These are phyloP conservation scores for Boleophthalmus pectinirostris DNA, from an alignment of 2,113 vertebrate species.

Conservation along the genomic window DNA sequence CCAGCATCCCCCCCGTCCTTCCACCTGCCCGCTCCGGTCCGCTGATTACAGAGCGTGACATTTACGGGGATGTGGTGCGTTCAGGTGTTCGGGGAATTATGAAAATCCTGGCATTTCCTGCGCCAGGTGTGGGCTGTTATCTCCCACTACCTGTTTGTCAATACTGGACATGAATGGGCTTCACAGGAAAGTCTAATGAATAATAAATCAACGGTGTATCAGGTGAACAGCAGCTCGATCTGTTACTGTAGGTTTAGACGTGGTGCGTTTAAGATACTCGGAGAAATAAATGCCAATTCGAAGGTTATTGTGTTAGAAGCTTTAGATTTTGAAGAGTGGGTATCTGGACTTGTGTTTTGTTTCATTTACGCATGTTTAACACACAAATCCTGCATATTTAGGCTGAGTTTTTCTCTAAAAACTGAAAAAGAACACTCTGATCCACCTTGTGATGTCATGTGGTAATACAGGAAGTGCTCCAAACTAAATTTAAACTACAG, in stretches of 20 bases:
- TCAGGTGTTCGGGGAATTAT: slow-evolving; percentile 6
- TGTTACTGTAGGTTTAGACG: background rate
- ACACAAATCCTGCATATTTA: too few relatives aligned
- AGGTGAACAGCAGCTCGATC: background rate
- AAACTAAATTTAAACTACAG: too few relatives aligned
- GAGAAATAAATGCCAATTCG: too few relatives aligned
- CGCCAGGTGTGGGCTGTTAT: background rate
- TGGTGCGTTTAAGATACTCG: too few relatives aligned
- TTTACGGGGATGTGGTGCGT: slow-evolving; percentile 20
- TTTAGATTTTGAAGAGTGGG: too few relatives aligned
- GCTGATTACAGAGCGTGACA: slow-evolving; percentile 28
- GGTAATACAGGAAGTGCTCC: too few relatives aligned
- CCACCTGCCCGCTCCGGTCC: slow-evolving; percentile 6
- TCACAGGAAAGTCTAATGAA: background rate
- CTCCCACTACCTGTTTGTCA: slow-evolving; percentile 1
- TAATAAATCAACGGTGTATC: background rate
- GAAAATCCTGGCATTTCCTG: background rate
- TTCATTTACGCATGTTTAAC: too few relatives aligned
- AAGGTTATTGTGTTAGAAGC: too few relatives aligned
- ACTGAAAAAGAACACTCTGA: too few relatives aligned
- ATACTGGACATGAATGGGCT: background rate
- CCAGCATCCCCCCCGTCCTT: slow-evolving; percentile 13
- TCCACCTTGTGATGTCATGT: too few relatives aligned
- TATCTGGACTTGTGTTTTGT: too few relatives aligned
- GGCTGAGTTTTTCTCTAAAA: too few relatives aligned